A percentile compares a stretch with the other conserved stretches of the same genome.
These are phyloP conservation scores for Gadopsis marmoratus DNA, from an alignment of 2,797 vertebrate genomes.

Conservation along the genomic window DNA sequence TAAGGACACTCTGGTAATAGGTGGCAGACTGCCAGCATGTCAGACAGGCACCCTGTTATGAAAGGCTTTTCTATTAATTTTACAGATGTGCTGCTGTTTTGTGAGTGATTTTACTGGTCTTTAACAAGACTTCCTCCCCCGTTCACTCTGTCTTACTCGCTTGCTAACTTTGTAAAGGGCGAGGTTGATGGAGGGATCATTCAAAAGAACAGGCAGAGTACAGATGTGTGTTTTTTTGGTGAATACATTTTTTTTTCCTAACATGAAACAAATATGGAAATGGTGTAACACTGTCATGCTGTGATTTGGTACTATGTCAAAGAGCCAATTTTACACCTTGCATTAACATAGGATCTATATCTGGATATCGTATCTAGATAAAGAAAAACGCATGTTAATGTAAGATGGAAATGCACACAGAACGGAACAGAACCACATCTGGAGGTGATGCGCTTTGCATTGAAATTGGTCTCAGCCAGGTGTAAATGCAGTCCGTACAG, in stretches of 20 bases:
- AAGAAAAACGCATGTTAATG: background rate
- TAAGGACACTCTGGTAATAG: slow-evolving; percentile 68
- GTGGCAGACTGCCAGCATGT: slow-evolving; percentile 75
- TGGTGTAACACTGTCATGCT: background rate
- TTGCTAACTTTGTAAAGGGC: slow-evolving; percentile 36
- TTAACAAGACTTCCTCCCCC: slow-evolving; percentile 54
- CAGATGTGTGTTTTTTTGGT: slow-evolving; percentile 7
- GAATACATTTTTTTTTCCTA: background rate
- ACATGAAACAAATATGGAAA: background rate
- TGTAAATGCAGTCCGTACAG: too few species aligned
- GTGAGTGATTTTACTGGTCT: slow-evolving; percentile 72
- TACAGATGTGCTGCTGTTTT: slow-evolving; percentile 77
- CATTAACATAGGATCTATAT: background rate
- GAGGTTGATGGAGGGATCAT: slow-evolving; percentile 42
- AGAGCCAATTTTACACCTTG: background rate
- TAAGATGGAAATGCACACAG: background rate
- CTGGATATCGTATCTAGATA: background rate
- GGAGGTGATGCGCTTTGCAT: background rate
- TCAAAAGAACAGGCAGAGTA: slow-evolving; percentile 20
- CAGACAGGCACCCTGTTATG: slow-evolving; percentile 74
- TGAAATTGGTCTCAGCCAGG: too few species aligned
- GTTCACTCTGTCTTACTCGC: slow-evolving; percentile 20
- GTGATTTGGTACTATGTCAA: background rate
- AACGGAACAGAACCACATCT: background rate
- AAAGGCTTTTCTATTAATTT: slow-evolving; percentile 80